Base-by-base conservation (phyloP, 2,888 invertebrate genomes). In the Gymnosoma rotundatum region DNA sequence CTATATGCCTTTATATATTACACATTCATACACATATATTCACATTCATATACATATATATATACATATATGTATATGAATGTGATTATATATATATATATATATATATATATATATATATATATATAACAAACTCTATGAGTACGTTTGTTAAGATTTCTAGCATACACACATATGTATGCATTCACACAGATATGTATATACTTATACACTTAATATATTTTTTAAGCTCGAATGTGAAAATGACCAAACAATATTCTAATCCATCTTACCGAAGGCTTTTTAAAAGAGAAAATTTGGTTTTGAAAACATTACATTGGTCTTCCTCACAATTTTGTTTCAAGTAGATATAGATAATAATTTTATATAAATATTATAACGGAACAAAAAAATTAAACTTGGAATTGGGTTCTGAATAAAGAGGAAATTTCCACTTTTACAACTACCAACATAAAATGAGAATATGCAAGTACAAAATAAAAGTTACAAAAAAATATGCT, bases 401-500 rank as follows among this genome's bases (percentile, higher is more conserved):
- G 42, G 2, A 25, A 20, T 18, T 45, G 18, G 32, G 48, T 60
- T 36, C 64, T 70, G 52, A 38, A 45, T 82, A 36, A 66, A 76
- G 56, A 72, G 72, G 66, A 72, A 72, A 66, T 78, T 32, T 76
- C 72, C 54, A 54, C 72, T 78, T 38, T 45, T 38, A 74, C 52
- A 79, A 56, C 50, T 58, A 21, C 56, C 25, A 66, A 69, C 61
- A 69, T 32, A 54, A 72, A 48, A 42, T 8, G 50, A 25, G 42
- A 9, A 54, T 9, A 52, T 52, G 18, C 20, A 9, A 9, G 10
- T 7, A 50, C n/a, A 50, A 18, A 8, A 5, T 20, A 20, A 12
- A 18, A 52, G 20, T 1, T 52, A 16, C 50, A 52, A 52, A 52
- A 52, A n/a, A n/a, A n/a, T n/a, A 18, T 52, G 50, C 50, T 52